A percentile compares a stretch with the other conserved stretches of the same genome.
Evolutionary conservation across 1,140 invertebrate species (phyloP).

Genomic region (Ditylenchus dipsaci): DNA sequence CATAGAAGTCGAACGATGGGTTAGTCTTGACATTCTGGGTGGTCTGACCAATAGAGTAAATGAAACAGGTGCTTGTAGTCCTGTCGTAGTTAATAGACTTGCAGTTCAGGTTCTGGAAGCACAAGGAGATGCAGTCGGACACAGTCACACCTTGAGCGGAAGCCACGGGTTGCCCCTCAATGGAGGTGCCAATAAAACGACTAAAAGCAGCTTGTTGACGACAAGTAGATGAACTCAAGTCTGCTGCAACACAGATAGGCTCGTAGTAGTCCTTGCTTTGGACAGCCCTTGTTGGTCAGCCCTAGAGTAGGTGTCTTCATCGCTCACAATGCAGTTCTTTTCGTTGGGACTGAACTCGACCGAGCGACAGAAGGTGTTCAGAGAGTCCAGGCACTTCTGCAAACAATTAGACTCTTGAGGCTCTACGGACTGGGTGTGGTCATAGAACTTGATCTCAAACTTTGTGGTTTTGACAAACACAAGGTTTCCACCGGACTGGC

Average conservation of each 20-base stretch:
- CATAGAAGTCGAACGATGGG: slow-evolving; percentile 56
- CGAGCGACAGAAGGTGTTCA: slow-evolving; percentile 57
- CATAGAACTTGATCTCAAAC: slow-evolving; percentile 58
- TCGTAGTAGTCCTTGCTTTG: slow-evolving; percentile 56
- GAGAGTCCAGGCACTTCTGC: slow-evolving; percentile 56
- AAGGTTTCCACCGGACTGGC: slow-evolving; percentile 54
- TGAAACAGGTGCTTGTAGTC: slow-evolving; percentile 56
- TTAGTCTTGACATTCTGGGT: slow-evolving; percentile 56
- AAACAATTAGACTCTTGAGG: slow-evolving; percentile 57
- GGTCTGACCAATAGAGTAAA: slow-evolving; percentile 52
- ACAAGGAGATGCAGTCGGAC: slow-evolving; percentile 57
- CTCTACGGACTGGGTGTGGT: slow-evolving; percentile 58
- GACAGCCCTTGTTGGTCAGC: slow-evolving; percentile 57
- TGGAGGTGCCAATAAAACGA: slow-evolving; percentile 54
- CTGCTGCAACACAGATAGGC: slow-evolving; percentile 58
- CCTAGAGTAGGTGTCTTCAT: slow-evolving; percentile 58
- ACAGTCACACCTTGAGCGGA: slow-evolving; percentile 57
- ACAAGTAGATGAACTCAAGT: slow-evolving; percentile 55
- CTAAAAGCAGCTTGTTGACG: slow-evolving; percentile 58
- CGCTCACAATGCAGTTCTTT: slow-evolving; percentile 58
- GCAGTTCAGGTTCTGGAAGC: slow-evolving; percentile 58
- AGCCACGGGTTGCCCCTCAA: slow-evolving; percentile 55
- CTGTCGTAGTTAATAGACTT: slow-evolving; percentile 58
- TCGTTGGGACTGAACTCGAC: slow-evolving; percentile 55
- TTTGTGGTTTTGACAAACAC: slow-evolving; percentile 58